Conservation (phyloP, 2,113 vertebrate genomes). For the Antechinus stuartii region DNA sequence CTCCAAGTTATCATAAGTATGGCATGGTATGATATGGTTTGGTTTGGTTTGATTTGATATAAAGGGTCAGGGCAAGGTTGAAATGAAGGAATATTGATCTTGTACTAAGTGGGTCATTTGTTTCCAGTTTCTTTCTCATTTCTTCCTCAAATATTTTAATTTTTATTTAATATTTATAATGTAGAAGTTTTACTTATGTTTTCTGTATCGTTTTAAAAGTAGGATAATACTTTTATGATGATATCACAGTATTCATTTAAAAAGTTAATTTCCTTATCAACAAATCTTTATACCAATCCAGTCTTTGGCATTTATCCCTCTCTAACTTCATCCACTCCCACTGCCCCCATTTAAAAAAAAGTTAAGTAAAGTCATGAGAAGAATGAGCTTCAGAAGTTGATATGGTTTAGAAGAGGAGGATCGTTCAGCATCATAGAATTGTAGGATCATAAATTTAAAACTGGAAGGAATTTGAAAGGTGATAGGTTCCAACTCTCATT, state of each 20-base stretch:
- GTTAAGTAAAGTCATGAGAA: neutral
- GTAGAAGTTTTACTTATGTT: constrained; percentile 3
- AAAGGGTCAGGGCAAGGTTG: neutral
- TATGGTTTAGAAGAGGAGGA: no score
- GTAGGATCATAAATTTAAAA: neutral
- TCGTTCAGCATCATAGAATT: neutral
- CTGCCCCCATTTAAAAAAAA: neutral
- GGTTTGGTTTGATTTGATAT: neutral
- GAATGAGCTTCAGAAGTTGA: neutral
- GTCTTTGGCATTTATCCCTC: neutral
- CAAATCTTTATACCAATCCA: neutral
- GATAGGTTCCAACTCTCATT: neutral
- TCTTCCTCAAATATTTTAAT: constrained; percentile 19
- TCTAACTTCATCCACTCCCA: neutral
- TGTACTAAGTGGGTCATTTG: constrained; percentile 17
- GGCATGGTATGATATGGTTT: neutral
- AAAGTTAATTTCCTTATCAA: neutral
- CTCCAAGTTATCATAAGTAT: neutral
- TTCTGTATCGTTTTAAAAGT: neutral
- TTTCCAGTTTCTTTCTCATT: constrained; percentile 1
- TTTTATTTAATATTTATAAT: constrained; percentile 4
- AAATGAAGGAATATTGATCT: neutral
- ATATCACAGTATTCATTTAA: neutral
- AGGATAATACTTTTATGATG: neutral
- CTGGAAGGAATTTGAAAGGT: neutral